Base-by-base conservation (phyloP, 2,888 invertebrate genomes). In the Diarsia rubi region DNA sequence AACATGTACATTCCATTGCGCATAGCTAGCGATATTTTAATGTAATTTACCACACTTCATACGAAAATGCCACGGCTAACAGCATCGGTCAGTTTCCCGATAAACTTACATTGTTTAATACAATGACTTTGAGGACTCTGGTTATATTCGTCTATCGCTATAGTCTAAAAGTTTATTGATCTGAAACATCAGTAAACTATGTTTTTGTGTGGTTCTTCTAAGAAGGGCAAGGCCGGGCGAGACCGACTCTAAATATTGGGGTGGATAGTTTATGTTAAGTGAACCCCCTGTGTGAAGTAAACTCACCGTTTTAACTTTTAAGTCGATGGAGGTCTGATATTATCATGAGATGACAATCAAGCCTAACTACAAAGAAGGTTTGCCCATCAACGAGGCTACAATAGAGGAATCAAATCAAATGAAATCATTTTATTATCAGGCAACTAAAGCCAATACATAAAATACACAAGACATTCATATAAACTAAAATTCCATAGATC, bases 1-100 rank as follows among this genome's bases (percentile, higher is more conserved):
- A 65, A 79, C 85, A 73, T 85, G 86, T 82, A 87, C 88, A 92
- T 91, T 89, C 88, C 89, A 81, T 80, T 72, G 73, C 72, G 83
- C 82, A 86, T 81, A 82, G 64, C 78, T 70, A 73, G 62, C 71
- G 75, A 81, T 84, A 81, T 84, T 83, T n/a, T 75, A 84, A 83
- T 83, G 81, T 81, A 79, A 86, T 89, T 86, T 82, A 69, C 71
- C 84, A 86, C 81, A 81, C 82, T 81, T 77, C 80, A 69, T 72
- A 75, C 57, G 74, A 80, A 82, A 86, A 75, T 79, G 73, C 78
- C 85, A 75, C 67, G 73, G 78, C 75, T 68, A 60, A 69, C 78
- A 71, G 74, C 77, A 73, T 68, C 63, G 62, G 60, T 65, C 52
- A 63, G 54, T 72, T 83, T 67, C 69, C 69, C 63, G 75, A 83